Base-by-base conservation (phyloP, 2,113 vertebrate species). In the Leptobrachium ailaonicum region DNA sequence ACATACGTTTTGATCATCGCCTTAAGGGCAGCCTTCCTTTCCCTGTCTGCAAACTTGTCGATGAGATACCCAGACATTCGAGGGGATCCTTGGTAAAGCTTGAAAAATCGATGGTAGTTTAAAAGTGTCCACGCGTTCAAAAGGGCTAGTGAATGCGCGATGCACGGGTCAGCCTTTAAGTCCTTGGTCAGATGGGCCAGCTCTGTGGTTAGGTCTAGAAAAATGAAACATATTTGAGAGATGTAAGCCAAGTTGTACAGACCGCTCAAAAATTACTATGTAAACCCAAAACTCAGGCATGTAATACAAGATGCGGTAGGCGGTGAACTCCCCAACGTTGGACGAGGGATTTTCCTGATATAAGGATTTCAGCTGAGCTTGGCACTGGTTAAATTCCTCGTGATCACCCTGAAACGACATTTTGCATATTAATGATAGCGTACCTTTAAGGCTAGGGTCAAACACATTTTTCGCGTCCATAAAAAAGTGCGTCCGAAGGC, bases 1-100 rank as follows among this genome's bases (percentile, higher is more conserved):
- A 93, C 95, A 92, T 92, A 97, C 96, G 95, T 94, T 96, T 97
- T 97, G 80, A 96, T 88, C 85, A 97, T 96, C 73, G 96, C 95
- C 88, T 92, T 92, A 86, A 97, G 92, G 13, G 96, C 96, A 0
- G 88, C 68, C 82, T 88, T 96, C 90, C 96, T 90, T 88, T 97
- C 96, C 75, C 96, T 91, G 66, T 97, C 96, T 73, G 94, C 90
- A 88, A 97, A 97, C 92, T 97, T 97, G 90, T 97, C 96, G 82
- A 97, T 95, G 76, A 97, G 95, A 86, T 95, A 96, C 20, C 94
- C 94, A 9, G 94, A 95, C 96, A 97, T 97, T 70, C 95, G 95
- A 0, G 96, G 96, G 0, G 96, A 93, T 2, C 85, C 83, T 43
- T 83, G 86, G 84, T 97, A 96, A 63, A 97, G 91, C 80, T 91